Evolutionary conservation across 2,797 vertebrate genomes (phyloP).

Genomic region (Gambelia wislizenii): DNA sequence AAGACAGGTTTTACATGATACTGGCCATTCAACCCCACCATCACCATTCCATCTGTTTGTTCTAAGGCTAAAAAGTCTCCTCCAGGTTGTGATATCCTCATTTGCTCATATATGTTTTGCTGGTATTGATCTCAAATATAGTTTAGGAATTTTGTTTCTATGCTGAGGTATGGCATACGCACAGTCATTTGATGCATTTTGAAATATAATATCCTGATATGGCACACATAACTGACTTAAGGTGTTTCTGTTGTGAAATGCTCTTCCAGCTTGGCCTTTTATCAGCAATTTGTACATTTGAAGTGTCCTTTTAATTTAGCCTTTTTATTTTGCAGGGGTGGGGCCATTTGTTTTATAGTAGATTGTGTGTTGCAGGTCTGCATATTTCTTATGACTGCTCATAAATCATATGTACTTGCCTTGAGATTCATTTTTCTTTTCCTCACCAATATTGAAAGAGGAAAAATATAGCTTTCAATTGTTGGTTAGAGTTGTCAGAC

Average conservation of each 20-base stretch:
- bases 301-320: background rate
- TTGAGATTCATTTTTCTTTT: background rate
- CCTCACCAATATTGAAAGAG: background rate
- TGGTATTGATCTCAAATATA: background rate
- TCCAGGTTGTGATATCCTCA: background rate
- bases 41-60: background rate
- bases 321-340: background rate
- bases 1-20: background rate
- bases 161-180: background rate
- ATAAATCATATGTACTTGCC: background rate
- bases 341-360: background rate
- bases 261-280: too few relatives aligned
- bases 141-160: background rate
- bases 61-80: background rate
- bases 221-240: background rate
- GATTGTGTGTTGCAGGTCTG: background rate
- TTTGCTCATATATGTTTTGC: too few relatives aligned
- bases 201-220: background rate
- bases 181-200: background rate
- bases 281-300: background rate
- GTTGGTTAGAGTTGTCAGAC: too few relatives aligned
- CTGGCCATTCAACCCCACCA: background rate
- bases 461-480: too few relatives aligned
- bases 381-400: accelerated
- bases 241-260: background rate